Percentiles rank a stretch among this genome's conserved stretches.
Evolutionary conservation across 2,797 vertebrate genomes (phyloP).

Genomic region (Sylvilagus floridanus): DNA sequence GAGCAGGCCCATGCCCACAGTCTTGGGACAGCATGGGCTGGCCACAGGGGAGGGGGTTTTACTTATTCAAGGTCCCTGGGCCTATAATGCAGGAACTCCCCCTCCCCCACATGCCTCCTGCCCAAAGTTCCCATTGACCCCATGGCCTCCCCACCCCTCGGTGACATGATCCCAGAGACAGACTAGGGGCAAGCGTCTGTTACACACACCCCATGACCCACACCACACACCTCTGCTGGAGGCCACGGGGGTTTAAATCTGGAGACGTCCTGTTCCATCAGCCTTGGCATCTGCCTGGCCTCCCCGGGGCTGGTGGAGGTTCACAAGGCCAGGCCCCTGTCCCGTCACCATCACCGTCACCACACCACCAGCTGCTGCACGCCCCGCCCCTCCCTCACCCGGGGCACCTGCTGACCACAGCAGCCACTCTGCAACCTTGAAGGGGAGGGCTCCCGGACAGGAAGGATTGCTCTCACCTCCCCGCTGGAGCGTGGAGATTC

Average conservation of each 20-base stretch:
- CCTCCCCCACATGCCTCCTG: not conserved
- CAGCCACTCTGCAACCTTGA: too few species aligned
- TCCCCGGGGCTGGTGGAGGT: too few species aligned
- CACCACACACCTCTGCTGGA: not conserved
- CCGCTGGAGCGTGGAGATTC: fast-evolving
- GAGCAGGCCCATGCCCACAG: not conserved
- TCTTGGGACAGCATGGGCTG: fast-evolving
- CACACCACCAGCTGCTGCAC: too few species aligned
- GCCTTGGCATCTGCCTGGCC: fast-evolving
- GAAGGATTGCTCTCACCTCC: not conserved
- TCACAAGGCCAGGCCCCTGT: too few species aligned
- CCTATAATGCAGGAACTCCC: not conserved
- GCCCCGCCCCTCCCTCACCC: not conserved
- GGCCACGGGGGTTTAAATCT: fast-evolving
- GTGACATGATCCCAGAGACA: not conserved
- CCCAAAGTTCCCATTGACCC: not conserved
- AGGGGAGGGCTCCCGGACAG: not conserved
- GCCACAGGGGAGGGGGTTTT: not conserved
- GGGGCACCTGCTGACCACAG: not conserved
- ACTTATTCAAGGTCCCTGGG: not conserved
- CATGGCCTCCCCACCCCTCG: fast-evolving
- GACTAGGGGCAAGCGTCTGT: not conserved
- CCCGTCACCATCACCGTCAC: not conserved
- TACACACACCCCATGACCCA: fast-evolving
- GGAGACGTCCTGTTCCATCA: not conserved